phyloP scores from a whole-genome alignment of 1,140 invertebrate species.

The Drosophila tropicalis region DNA sequence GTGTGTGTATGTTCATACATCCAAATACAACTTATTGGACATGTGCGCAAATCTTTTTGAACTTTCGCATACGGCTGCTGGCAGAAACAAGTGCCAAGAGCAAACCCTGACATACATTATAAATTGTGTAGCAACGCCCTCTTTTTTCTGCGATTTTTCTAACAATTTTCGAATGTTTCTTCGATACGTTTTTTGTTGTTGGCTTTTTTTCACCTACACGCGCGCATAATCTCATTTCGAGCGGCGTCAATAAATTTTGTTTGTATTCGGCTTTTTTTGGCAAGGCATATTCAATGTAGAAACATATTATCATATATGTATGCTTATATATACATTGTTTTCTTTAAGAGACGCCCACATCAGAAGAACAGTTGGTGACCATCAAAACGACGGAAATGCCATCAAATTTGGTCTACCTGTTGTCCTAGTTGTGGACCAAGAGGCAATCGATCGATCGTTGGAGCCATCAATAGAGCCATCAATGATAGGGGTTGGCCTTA shows the following conservation, averaged over 20 bases:
- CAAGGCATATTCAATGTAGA: constrained; percentile 2
- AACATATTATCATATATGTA: background rate
- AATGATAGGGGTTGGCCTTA: constrained; percentile 26
- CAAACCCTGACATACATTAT: constrained; percentile 78
- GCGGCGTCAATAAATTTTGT: constrained; percentile 71
- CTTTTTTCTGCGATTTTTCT: constrained; percentile 45
- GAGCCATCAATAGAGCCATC: background rate
- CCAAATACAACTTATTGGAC: constrained; percentile 45
- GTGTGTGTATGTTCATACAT: constrained; percentile 21
- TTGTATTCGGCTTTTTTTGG: constrained; percentile 37
- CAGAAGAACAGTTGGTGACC: constrained; percentile 57
- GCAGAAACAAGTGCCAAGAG: constrained; percentile 72
- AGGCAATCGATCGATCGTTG: background rate
- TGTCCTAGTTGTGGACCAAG: constrained; percentile 42
- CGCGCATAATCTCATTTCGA: constrained; percentile 70
- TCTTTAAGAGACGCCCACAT: constrained; percentile 57
- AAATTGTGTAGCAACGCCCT: constrained; percentile 68
- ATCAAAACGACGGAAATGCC: constrained; percentile 53
- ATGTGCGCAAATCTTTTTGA: constrained; percentile 76
- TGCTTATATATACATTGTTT: constrained; percentile 21
- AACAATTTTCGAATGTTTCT: constrained; percentile 37
- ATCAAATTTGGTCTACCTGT: constrained; percentile 42
- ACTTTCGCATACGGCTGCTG: constrained; percentile 61
- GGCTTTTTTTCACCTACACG: constrained; percentile 61
- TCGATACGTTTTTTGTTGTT: constrained; percentile 33